These are phyloP conservation scores for Eumacrocentrus americanus DNA, from an alignment of 2,888 invertebrate species.

Conservation along the genomic window DNA sequence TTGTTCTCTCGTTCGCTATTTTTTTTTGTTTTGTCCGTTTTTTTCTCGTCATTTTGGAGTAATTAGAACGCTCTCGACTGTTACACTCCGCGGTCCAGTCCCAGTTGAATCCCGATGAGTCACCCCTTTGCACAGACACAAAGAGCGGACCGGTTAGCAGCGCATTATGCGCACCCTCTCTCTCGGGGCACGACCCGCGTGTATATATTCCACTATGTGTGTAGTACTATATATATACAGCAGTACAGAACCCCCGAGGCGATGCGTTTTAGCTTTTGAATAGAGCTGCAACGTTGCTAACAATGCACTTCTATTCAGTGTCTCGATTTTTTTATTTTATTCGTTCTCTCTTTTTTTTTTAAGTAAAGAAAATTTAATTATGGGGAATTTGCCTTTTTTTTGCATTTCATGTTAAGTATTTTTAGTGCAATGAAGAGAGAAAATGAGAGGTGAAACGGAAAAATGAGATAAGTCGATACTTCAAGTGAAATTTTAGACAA, in stretches of 20 bases:
- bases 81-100: slow-evolving; percentile 28
- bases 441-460: too few species aligned
- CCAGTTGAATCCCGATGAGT: slow-evolving; percentile 28
- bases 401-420: too few species aligned
- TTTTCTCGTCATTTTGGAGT: slow-evolving; percentile 24
- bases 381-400: too few species aligned
- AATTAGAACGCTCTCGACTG: slow-evolving; percentile 29
- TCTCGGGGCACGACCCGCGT: slow-evolving; percentile 3
- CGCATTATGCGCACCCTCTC: slow-evolving; percentile 31
- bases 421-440: too few species aligned
- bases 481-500: too few species aligned
- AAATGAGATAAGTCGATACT: too few species aligned
- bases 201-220: not conserved
- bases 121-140: slow-evolving; percentile 30
- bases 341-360: not conserved
- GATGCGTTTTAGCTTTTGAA: slow-evolving; percentile 18
- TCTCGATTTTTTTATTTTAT: slow-evolving; percentile 7
- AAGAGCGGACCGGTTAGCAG: slow-evolving; percentile 33
- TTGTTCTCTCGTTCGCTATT: not conserved
- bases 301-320: slow-evolving; percentile 12
- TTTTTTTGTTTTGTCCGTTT: slow-evolving; percentile 7
- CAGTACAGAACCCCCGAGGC: slow-evolving; percentile 4
- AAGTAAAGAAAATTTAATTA: not conserved
- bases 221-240: not conserved
- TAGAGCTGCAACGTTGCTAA: not conserved